Conservation (phyloP, 2,797 vertebrate genomes). For the Euphonia xanthogaster region DNA sequence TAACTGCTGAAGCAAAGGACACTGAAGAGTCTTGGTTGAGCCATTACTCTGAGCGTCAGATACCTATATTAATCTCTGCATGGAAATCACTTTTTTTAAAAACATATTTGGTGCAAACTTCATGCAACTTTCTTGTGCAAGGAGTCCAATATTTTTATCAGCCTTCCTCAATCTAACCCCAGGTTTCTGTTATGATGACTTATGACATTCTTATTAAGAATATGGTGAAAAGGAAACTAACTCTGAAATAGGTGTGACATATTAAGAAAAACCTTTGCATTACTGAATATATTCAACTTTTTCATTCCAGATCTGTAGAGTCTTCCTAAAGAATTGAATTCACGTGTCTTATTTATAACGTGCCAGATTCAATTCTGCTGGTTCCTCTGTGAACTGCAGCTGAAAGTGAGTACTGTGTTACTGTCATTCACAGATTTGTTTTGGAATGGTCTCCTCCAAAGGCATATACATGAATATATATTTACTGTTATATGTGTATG, state of each 20-base stretch:
- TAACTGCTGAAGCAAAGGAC: not conserved
- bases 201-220: not conserved
- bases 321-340: not conserved
- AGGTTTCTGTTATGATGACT: not conserved
- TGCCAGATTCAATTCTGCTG: not conserved
- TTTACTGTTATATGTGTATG: not conserved
- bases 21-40: not conserved
- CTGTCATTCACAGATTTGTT: not conserved
- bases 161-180: not conserved
- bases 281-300: not conserved
- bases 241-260: not conserved
- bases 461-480: not conserved
- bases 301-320: not conserved
- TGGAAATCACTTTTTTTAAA: not conserved
- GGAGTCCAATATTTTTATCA: not conserved
- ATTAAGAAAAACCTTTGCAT: not conserved
- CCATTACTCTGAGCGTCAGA: conserved; percentile 15
- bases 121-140: not conserved
- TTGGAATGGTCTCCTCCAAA: not conserved
- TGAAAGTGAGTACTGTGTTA: not conserved
- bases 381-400: not conserved
- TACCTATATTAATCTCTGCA: not conserved
- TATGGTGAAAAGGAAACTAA: not conserved
- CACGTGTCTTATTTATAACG: not conserved
- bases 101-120: not conserved